These are phyloP conservation scores for Henricia sp. DNA, from an alignment of 53 echinoderm and acorn worm species.

Conservation along the genomic window DNA sequence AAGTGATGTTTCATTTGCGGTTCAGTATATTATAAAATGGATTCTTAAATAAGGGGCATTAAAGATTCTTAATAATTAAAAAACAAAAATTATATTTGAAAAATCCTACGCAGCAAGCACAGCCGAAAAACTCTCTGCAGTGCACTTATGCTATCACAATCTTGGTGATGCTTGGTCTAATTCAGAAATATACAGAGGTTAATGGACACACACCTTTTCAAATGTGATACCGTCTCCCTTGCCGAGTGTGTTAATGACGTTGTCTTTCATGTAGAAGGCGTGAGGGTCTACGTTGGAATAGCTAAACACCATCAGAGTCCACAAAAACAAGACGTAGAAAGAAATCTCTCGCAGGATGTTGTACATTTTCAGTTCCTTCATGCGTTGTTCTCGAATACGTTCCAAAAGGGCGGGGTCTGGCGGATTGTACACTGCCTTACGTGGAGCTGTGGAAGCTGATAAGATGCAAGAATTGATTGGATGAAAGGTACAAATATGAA, in stretches of 20 bases:
- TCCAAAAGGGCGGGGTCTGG: constrained; percentile 77
- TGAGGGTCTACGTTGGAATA: constrained; percentile 79
- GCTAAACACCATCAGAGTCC: constrained; percentile 79
- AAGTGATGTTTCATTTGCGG: too few species aligned
- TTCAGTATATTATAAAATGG: too few species aligned
- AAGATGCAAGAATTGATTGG: too few species aligned
- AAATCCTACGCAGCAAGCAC: too few species aligned
- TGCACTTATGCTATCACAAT: too few species aligned
- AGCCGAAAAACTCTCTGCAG: too few species aligned
- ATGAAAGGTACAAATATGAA: too few species aligned
- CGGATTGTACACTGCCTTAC: constrained; percentile 76
- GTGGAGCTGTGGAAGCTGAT: constrained; percentile 21
- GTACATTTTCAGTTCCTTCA: constrained; percentile 91
- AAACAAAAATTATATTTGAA: too few species aligned
- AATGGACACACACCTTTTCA: constrained; percentile 62
- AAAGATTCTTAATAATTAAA: too few species aligned
- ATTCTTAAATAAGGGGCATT: too few species aligned
- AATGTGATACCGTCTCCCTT: constrained; percentile 60
- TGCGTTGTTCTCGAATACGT: constrained; percentile 70
- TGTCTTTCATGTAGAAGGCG: constrained; percentile 76
- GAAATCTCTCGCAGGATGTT: constrained; percentile 83
- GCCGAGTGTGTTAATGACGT: constrained; percentile 61
- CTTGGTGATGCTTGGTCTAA: too few species aligned
- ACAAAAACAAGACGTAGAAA: constrained; percentile 90
- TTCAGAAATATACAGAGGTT: too few species aligned